These are phyloP conservation scores for Parnassius apollo DNA, from an alignment of 2,888 invertebrate species.

Conservation along the genomic window DNA sequence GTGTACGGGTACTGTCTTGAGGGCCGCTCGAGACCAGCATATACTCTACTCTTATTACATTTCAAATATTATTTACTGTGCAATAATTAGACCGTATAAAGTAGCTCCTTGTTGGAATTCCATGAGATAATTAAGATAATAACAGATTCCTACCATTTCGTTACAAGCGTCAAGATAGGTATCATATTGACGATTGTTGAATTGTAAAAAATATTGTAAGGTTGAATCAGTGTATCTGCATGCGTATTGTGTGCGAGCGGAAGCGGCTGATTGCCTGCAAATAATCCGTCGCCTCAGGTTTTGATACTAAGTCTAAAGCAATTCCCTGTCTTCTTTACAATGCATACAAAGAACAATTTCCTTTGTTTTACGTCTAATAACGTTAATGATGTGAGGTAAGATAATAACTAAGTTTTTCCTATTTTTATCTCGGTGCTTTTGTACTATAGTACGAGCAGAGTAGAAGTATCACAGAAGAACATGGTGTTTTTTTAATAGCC, in stretches of 20 bases:
- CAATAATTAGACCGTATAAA: too few species aligned
- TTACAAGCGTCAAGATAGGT: conserved; percentile 5
- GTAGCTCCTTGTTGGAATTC: background rate
- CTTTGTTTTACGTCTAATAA: background rate
- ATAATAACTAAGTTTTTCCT: too few species aligned
- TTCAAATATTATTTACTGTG: too few species aligned
- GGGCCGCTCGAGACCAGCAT: too few species aligned
- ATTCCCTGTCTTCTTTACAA: conserved; percentile 7
- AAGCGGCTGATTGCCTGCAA: conserved; percentile 49
- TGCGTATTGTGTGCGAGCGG: conserved; percentile 47
- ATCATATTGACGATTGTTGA: conserved; percentile 8
- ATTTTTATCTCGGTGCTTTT: too few species aligned
- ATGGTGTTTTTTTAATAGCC: too few species aligned
- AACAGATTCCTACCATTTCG: conserved; percentile 1
- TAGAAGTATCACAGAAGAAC: too few species aligned
- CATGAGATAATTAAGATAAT: conserved; percentile 2
- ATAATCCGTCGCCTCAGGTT: conserved; percentile 47
- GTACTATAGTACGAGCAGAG: background rate
- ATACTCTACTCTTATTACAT: too few species aligned
- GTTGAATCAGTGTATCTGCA: conserved; percentile 29
- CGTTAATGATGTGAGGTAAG: too few species aligned
- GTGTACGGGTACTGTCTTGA: too few species aligned
- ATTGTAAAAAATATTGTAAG: conserved; percentile 30
- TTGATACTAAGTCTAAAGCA: conserved; percentile 36
- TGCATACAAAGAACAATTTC: background rate